Conservation (phyloP, 2,797 vertebrate species). For the Pangasius sanitwongsei region DNA sequence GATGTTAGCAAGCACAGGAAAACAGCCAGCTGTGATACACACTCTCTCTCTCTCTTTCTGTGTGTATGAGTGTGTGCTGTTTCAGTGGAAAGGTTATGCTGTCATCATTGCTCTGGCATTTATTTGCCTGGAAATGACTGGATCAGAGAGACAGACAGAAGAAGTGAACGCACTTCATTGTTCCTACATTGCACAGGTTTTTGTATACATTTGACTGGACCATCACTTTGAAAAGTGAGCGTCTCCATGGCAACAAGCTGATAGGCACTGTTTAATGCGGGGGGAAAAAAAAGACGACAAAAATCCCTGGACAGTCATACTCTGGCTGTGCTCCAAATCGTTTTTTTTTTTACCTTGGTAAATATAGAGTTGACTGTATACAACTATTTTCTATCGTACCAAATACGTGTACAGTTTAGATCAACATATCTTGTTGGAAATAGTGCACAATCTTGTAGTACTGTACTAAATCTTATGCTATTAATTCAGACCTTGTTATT, state of each 20-base stretch:
- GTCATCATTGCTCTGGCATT: constrained; percentile 31
- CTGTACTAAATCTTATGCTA: no score
- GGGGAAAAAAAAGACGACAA: neutral
- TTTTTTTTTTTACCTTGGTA: neutral
- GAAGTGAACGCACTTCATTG: neutral
- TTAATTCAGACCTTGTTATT: neutral
- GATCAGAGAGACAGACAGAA: constrained; percentile 16
- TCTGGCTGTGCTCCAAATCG: neutral
- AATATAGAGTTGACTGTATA: neutral
- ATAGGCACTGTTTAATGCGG: constrained; percentile 48
- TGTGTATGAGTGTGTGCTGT: neutral
- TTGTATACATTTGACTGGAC: constrained; percentile 45
- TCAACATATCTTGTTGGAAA: neutral
- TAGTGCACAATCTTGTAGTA: neutral
- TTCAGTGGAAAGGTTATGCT: constrained; percentile 5
- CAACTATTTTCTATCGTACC: no score
- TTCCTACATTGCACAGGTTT: constrained; percentile 26
- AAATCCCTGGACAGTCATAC: neutral
- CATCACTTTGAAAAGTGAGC: constrained; percentile 30
- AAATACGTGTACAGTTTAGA: neutral
- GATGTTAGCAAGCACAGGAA: constrained; percentile 6
- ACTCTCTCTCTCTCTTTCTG: neutral
- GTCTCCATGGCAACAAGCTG: constrained; percentile 57
- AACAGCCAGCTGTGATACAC: neutral
- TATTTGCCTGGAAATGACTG: neutral